Percentiles rank a stretch among this genome's conserved stretches.
These are phyloP conservation scores for Hyperoplus lanceolatus DNA, from an alignment of 2,797 vertebrate genomes.

Conservation along the genomic window DNA sequence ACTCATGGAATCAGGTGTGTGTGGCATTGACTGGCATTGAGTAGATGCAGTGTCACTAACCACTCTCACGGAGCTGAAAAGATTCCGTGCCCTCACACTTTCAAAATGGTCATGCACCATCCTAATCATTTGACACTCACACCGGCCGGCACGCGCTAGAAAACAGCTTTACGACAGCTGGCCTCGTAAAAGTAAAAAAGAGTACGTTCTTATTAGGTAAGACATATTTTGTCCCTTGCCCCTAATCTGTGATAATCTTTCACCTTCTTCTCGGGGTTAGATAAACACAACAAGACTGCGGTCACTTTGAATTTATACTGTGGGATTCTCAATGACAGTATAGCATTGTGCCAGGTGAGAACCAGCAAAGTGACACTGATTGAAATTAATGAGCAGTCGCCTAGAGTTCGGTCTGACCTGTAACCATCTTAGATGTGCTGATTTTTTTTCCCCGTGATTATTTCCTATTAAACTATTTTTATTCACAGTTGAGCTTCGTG, in stretches of 20 bases:
- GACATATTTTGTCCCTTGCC: slow-evolving; percentile 38
- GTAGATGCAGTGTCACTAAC: no score
- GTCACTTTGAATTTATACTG: slow-evolving; percentile 9
- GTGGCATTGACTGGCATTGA: no score
- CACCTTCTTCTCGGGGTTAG: slow-evolving; percentile 10
- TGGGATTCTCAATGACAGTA: slow-evolving; percentile 16
- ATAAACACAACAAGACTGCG: slow-evolving; percentile 50
- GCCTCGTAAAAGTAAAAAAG: background rate
- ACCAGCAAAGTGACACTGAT: slow-evolving; percentile 3
- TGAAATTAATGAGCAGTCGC: slow-evolving; percentile 2
- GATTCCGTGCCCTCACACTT: no score
- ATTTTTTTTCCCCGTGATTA: background rate
- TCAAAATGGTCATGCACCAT: no score
- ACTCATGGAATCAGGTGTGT: no score
- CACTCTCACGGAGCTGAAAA: no score
- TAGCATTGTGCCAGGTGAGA: slow-evolving; percentile 32
- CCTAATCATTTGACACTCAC: no score
- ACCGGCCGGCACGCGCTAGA: no score
- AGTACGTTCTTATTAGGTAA: slow-evolving; percentile 33
- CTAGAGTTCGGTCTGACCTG: background rate
- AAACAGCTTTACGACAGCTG: no score
- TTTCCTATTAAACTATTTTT: slow-evolving; percentile 33
- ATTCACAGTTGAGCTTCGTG: slow-evolving; percentile 48
- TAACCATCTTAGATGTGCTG: background rate
- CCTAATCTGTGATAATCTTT: slow-evolving; percentile 35